Conservation (phyloP, 2,797 vertebrate genomes). For the Leptatherina wallacei region DNA sequence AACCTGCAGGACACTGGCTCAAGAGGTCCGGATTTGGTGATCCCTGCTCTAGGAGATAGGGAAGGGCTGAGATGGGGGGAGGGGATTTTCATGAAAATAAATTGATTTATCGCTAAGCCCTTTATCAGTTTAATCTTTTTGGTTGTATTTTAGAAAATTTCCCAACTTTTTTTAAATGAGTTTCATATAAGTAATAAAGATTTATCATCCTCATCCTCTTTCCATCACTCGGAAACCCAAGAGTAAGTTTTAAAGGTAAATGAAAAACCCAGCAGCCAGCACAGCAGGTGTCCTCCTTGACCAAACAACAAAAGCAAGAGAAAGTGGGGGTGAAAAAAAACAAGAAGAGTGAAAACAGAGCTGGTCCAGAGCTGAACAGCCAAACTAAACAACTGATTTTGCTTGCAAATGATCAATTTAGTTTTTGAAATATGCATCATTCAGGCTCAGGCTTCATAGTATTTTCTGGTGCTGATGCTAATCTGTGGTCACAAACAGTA, state of each 20-base stretch:
- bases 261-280: slow-evolving; percentile 32
- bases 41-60: no score
- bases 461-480: background rate
- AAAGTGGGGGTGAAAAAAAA: no score
- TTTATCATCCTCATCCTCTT: slow-evolving; percentile 30
- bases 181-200: no score
- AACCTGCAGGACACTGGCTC: no score
- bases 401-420: background rate
- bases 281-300: slow-evolving; percentile 42
- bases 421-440: background rate
- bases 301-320: slow-evolving; percentile 31
- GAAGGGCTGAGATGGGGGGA: no score
- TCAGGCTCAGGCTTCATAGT: background rate
- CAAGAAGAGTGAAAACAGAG: background rate
- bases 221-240: slow-evolving; percentile 25
- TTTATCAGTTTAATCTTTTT: no score
- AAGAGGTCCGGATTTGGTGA: no score
- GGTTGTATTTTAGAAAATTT: background rate
- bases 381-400: background rate
- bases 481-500: no score
- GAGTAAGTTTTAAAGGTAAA: slow-evolving; percentile 38
- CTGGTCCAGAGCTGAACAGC: background rate
- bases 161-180: background rate
- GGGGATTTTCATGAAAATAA: no score
- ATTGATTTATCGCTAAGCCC: no score